Percentiles rank a stretch among this genome's conserved stretches.
Conservation (phyloP, 2,888 invertebrate species). For the Lymantria dispar region DNA sequence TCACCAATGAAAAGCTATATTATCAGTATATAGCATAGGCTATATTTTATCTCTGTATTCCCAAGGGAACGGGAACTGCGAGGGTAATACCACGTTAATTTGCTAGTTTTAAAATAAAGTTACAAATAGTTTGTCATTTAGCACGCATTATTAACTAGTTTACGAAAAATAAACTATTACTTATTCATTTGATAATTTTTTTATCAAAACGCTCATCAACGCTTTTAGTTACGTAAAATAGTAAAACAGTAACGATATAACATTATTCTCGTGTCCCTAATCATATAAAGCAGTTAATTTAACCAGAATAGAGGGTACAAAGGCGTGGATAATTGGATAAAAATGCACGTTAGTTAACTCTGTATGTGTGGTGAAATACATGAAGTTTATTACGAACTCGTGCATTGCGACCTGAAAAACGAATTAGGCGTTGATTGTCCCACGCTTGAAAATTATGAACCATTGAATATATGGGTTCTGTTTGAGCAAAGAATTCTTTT, state of each 20-base stretch:
- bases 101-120: no score
- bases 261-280: constrained; percentile 28
- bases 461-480: no score
- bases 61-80: no score
- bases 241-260: constrained; percentile 12
- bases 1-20: no score
- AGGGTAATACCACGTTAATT: no score
- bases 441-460: not conserved
- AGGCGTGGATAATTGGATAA: constrained; percentile 43
- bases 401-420: not conserved
- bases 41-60: no score
- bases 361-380: constrained; percentile 21
- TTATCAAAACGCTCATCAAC: not conserved
- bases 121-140: no score
- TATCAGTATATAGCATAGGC: no score
- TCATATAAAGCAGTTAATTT: constrained; percentile 29
- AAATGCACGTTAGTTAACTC: constrained; percentile 41
- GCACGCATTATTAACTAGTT: no score
- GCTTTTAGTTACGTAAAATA: not conserved
- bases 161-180: no score
- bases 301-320: constrained; percentile 31
- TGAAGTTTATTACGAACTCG: not conserved
- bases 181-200: no score
- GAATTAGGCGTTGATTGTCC: not conserved
- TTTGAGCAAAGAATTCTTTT: no score